Evolutionary conservation across 2,888 invertebrate species (phyloP).

Genomic region (Suillia variegata): DNA sequence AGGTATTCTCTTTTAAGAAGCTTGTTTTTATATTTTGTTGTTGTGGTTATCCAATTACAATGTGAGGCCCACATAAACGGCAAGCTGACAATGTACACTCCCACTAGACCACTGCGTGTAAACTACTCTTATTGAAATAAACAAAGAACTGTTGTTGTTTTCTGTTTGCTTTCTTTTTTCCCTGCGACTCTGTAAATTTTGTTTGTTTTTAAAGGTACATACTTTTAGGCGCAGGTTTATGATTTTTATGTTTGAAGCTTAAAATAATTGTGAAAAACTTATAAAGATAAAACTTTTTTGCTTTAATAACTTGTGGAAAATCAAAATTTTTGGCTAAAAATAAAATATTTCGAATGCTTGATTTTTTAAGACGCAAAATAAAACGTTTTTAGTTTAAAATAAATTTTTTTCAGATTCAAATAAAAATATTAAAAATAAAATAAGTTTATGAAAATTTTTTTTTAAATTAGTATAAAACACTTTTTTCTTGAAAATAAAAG

Average conservation of each 20-base stretch:
- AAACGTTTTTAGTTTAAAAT: no score
- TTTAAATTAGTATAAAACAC: slow-evolving; percentile 13
- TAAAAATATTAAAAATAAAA: neutral
- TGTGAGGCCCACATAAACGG: slow-evolving; percentile 71
- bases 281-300: no score
- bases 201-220: no score
- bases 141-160: slow-evolving; percentile 33
- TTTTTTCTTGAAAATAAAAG: no score
- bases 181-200: no score
- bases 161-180: neutral
- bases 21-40: slow-evolving; percentile 17
- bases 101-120: slow-evolving; percentile 63
- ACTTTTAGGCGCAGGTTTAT: no score
- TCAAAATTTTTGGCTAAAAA: no score
- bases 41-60: slow-evolving; percentile 45
- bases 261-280: no score
- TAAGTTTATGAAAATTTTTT: neutral
- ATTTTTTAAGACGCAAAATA: no score
- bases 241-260: neutral
- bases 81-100: slow-evolving; percentile 67
- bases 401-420: neutral
- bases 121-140: slow-evolving; percentile 62
- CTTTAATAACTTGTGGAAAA: no score
- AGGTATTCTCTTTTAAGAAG: neutral
- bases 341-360: no score